A percentile compares a stretch with the other conserved stretches of the same genome.
Evolutionary conservation across 2,888 invertebrate species (phyloP).

Genomic region (Chaetogeoica ovagalla): DNA sequence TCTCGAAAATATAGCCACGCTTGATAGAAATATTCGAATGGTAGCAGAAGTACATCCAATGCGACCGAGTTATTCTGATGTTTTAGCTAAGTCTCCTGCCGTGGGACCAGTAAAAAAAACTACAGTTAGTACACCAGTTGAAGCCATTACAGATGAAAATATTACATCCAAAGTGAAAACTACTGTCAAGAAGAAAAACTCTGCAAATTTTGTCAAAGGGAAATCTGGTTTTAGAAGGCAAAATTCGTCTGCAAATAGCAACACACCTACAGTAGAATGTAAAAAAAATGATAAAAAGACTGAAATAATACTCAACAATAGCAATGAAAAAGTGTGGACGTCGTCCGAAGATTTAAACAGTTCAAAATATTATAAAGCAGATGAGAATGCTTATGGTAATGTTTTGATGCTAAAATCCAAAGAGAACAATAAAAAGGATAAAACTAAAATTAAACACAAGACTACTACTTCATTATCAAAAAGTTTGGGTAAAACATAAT

Average conservation of each 20-base stretch:
- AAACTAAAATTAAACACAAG: slow-evolving; percentile 50
- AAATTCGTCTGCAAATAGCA: slow-evolving; percentile 63
- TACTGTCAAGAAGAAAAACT: slow-evolving; percentile 35
- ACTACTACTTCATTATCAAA: slow-evolving; percentile 7
- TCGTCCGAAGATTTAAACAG: slow-evolving; percentile 59
- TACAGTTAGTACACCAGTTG: slow-evolving; percentile 54
- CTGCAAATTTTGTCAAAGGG: slow-evolving; percentile 48
- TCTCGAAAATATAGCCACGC: slow-evolving; percentile 39
- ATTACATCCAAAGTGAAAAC: slow-evolving; percentile 59
- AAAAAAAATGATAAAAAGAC: slow-evolving; percentile 57
- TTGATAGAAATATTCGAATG: slow-evolving; percentile 69
- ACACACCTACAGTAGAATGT: slow-evolving; percentile 52
- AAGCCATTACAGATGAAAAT: slow-evolving; percentile 58
- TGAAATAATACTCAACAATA: slow-evolving; percentile 53
- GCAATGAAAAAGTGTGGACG: slow-evolving; percentile 60
- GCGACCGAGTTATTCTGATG: slow-evolving; percentile 84
- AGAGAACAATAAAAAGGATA: slow-evolving; percentile 50
- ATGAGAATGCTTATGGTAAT: slow-evolving; percentile 50
- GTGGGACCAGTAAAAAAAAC: slow-evolving; percentile 52
- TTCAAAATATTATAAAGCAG: slow-evolving; percentile 49
- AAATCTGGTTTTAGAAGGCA: slow-evolving; percentile 61
- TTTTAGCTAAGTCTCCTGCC: slow-evolving; percentile 69
- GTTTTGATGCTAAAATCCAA: slow-evolving; percentile 44
- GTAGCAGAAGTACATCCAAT: slow-evolving; percentile 80
- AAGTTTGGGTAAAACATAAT: slow-evolving; percentile 8